Conservation (phyloP, 2,888 invertebrate species). For the Dioctria rufipes region DNA sequence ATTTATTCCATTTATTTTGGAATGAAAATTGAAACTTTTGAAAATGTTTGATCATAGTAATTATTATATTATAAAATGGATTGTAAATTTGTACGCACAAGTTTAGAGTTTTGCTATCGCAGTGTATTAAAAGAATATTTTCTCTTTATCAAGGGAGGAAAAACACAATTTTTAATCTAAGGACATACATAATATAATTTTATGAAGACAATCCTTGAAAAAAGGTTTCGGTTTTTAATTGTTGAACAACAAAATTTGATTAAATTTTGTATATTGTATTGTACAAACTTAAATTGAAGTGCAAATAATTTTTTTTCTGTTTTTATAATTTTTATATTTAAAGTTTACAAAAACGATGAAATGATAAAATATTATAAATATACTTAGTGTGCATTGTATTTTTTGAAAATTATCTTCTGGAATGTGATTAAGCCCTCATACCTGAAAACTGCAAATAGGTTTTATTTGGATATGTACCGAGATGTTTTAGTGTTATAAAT, state of each 20-base stretch:
- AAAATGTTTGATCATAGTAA: slow-evolving; percentile 24
- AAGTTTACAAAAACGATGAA: too few relatives aligned
- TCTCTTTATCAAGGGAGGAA: slow-evolving; percentile 12
- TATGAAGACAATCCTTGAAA: slow-evolving; percentile 47
- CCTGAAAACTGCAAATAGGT: too few relatives aligned
- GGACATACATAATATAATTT: neutral
- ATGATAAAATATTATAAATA: too few relatives aligned
- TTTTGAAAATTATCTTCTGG: too few relatives aligned
- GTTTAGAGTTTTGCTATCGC: slow-evolving; percentile 2
- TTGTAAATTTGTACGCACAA: slow-evolving; percentile 43
- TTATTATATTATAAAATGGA: slow-evolving; percentile 32
- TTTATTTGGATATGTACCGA: too few relatives aligned
- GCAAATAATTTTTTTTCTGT: too few relatives aligned
- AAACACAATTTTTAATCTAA: slow-evolving; percentile 19
- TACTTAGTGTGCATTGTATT: too few relatives aligned
- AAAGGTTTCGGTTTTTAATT: slow-evolving; percentile 38
- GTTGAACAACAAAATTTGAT: slow-evolving; percentile 14
- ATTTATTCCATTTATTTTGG: slow-evolving; percentile 34
- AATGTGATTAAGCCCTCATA: too few relatives aligned
- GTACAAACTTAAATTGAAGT: neutral
- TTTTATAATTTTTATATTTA: too few relatives aligned
- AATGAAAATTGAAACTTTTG: slow-evolving; percentile 29
- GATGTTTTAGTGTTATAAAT: too few relatives aligned
- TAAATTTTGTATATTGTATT: slow-evolving; percentile 18
- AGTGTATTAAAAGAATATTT: neutral